A percentile compares a stretch with the other conserved stretches of the same genome.
phyloP scores from a whole-genome alignment of 2,888 invertebrate genomes.

The Coelopa pilipes region DNA sequence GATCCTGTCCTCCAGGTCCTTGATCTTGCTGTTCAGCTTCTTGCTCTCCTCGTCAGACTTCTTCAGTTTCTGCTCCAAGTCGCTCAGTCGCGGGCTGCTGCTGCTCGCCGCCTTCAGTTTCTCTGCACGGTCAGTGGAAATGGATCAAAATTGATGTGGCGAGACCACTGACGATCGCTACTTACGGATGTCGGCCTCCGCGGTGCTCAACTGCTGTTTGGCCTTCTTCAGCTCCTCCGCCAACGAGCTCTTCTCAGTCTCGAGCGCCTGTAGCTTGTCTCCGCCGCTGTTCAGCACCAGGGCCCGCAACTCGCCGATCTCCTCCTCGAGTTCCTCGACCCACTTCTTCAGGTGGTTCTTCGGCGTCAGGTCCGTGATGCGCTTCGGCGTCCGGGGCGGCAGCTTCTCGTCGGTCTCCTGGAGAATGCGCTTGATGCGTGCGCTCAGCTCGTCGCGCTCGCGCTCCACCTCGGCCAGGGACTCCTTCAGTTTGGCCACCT shows the following conservation, averaged over 20 bases:
- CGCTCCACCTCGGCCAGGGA: slow-evolving; percentile 70
- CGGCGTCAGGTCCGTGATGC: slow-evolving; percentile 73
- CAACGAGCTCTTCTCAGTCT: slow-evolving; percentile 74
- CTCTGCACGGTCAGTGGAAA: slow-evolving; percentile 45
- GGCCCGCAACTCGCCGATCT: slow-evolving; percentile 73
- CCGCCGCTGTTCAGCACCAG: slow-evolving; percentile 64
- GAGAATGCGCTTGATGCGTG: slow-evolving; percentile 74
- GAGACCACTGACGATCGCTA: slow-evolving; percentile 15
- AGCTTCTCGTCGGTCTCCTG: slow-evolving; percentile 75
- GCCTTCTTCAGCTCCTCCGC: slow-evolving; percentile 75
- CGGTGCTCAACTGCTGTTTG: slow-evolving; percentile 74
- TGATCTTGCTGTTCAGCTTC: slow-evolving; percentile 70
- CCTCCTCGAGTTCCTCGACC: slow-evolving; percentile 88
- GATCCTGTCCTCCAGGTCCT: slow-evolving; percentile 68
- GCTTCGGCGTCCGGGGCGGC: slow-evolving; percentile 78
- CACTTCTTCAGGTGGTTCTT: slow-evolving; percentile 74
- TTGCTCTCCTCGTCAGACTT: slow-evolving; percentile 77
- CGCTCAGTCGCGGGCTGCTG: slow-evolving; percentile 72
- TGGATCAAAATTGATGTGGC: not conserved
- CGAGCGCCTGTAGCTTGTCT: slow-evolving; percentile 69
- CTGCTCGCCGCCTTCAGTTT: slow-evolving; percentile 53
- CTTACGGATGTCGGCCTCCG: slow-evolving; percentile 67
- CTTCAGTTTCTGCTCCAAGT: slow-evolving; percentile 75
- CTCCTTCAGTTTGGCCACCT: slow-evolving; percentile 71
- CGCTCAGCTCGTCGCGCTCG: slow-evolving; percentile 75